phyloP scores from a whole-genome alignment of 1,140 invertebrate species.

The Cydia splendana region DNA sequence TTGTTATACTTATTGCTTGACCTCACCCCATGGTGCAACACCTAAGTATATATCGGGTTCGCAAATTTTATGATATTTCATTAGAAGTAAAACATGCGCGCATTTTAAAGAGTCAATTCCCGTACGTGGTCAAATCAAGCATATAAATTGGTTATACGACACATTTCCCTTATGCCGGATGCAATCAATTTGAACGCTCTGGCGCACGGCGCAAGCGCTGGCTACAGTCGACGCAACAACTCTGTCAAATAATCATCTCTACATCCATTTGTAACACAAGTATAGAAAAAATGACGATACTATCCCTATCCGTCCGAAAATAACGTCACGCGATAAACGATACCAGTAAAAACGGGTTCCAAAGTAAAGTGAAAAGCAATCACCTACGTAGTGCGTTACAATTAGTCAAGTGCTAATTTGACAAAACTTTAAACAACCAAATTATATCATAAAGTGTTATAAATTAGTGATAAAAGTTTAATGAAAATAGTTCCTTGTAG shows the following conservation, averaged over 20 bases:
- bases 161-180: conserved; percentile 79
- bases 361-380: not conserved
- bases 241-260: conserved; percentile 44
- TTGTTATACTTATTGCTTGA: too few species aligned
- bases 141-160: conserved; percentile 76
- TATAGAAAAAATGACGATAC: not conserved
- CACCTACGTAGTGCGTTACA: not conserved
- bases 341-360: not conserved
- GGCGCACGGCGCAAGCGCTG: conserved; percentile 59
- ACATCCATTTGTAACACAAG: conserved; percentile 18
- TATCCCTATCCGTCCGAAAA: not conserved
- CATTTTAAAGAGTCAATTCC: conserved; percentile 33
- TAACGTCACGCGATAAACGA: not conserved
- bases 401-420: not conserved
- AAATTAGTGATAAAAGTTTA: conserved; percentile 5
- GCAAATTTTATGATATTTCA: not conserved
- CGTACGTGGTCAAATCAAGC: conserved; percentile 71
- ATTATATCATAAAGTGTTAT: not conserved
- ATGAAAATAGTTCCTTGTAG: conserved; percentile 35
- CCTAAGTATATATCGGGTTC: not conserved
- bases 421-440: not conserved
- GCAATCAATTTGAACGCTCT: conserved; percentile 73
- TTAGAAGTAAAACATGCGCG: not conserved
- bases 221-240: conserved; percentile 60
- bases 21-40: too few species aligned